Evolutionary conservation across 1,140 invertebrate species (phyloP), one percentile per base, ranked within the genome.

Genomic region (Brachionus plicatilis): DNA sequence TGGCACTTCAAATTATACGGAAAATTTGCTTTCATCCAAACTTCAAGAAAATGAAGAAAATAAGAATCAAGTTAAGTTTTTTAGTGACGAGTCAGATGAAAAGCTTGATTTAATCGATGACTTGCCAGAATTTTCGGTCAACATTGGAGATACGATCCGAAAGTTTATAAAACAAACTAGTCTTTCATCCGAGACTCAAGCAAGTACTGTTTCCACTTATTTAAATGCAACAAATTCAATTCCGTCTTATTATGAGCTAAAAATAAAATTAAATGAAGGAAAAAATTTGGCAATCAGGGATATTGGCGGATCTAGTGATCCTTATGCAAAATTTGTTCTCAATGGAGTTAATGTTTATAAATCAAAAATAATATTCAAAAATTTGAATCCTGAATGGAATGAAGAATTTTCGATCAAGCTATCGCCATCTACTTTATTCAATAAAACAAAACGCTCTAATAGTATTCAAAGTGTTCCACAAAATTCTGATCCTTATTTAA

Each of bases 311-410:
- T 89, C 88, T 17, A 90, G 90, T 86, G 91, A 91, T 86, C 91
- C 91, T 0, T 91, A 91, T 86, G 90, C 91, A 1, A 91, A 91
- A 86, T 90, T 91, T 86, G 90, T 90, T 84, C 87, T 90, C 70
- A 88, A 87, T 9, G 87, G 86, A 20, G 88, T 89, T 84, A 86
- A 87, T 37, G 85, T 88, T 17, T 90, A 90, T 85, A 90, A 89
- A 86, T 90, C 88, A 86, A 87, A 88, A 75, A 91, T 87, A 41
- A 86, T 91, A 4, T 88, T 86, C 70, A 90, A 90, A 85, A 90
- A 89, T 85, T 86, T 91, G n/a, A 91, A 91, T 86, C 91, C 91
- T n/a, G 86, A 87, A 41, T 91, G 91, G 91, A 88, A 91, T 76
- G 91, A 91, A 86, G 87, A 87, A 50, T 91, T 91, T 87, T 85